A percentile compares a stretch with the other conserved stretches of the same genome.
phyloP scores from a whole-genome alignment of 2,888 invertebrate species.

The Sarcophaga rosellei region DNA sequence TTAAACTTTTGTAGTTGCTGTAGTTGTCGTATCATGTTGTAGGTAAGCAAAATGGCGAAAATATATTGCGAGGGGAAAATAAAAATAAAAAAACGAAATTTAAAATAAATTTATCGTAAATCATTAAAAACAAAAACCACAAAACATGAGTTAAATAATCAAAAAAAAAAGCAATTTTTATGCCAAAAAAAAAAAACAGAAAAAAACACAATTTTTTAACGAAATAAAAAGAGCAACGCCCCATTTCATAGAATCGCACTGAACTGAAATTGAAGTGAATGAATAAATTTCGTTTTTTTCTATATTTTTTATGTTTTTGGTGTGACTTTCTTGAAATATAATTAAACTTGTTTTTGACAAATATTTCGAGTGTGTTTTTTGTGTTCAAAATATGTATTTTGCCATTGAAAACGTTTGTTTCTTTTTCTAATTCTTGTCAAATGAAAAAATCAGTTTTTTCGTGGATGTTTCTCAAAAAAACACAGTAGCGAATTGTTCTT shows the following conservation, averaged over 20 bases:
- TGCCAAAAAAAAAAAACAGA: background rate
- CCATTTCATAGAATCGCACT: constrained; percentile 11
- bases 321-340: background rate
- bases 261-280: constrained; percentile 27
- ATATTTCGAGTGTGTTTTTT: background rate
- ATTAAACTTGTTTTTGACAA: constrained; percentile 49
- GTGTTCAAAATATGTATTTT: background rate
- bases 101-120: constrained; percentile 32
- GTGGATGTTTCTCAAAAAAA: no score
- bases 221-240: constrained; percentile 17
- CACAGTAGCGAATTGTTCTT: no score
- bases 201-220: background rate
- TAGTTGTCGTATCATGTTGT: no score
- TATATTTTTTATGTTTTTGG: constrained; percentile 12
- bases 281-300: background rate
- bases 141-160: constrained; percentile 43
- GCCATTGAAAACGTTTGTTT: constrained; percentile 22
- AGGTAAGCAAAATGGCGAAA: constrained; percentile 40
- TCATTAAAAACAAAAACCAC: constrained; percentile 32
- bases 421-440: background rate
- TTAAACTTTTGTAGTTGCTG: no score
- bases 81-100: background rate
- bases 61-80: background rate
- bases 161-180: background rate
- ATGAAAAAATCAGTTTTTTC: no score